Conservation (phyloP, 2,888 invertebrate species). For the Gastracanthus pulcherrimus region DNA sequence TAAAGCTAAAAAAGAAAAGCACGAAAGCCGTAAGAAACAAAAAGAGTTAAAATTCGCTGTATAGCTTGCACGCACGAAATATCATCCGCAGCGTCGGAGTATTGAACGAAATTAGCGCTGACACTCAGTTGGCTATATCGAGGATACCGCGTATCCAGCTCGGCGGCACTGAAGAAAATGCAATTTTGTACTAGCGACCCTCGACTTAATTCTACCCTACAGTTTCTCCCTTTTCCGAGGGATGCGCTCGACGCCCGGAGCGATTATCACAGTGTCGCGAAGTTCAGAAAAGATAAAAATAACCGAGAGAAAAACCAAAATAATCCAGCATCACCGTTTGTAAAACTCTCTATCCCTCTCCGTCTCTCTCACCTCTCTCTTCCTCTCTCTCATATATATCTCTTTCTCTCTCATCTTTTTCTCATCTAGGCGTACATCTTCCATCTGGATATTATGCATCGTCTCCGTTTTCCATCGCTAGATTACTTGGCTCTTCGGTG, state of each 20-base stretch:
- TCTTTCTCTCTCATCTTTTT: constrained; percentile 8
- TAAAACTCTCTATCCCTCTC: no score
- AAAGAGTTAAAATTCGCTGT: not conserved
- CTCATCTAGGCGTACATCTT: not conserved
- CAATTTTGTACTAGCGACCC: no score
- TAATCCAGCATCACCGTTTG: constrained; percentile 1
- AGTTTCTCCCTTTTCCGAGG: not conserved
- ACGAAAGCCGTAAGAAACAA: not conserved
- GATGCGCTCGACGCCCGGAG: not conserved
- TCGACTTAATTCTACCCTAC: no score
- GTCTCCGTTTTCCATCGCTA: constrained; percentile 24
- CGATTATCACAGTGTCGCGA: not conserved
- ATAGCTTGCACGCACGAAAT: no score
- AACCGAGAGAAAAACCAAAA: not conserved
- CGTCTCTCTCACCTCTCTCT: no score
- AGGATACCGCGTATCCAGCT: no score
- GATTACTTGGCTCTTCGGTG: constrained; percentile 11
- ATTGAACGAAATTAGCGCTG: no score
- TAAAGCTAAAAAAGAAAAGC: not conserved
- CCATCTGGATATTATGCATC: constrained; percentile 18
- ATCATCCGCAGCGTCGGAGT: no score
- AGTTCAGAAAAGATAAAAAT: not conserved
- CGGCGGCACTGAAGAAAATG: no score
- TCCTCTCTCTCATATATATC: no score
- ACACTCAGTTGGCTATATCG: no score